Percentiles rank a stretch among this genome's conserved stretches.
These are phyloP conservation scores for Melieria crassipennis DNA, from an alignment of 2,888 invertebrate species.

Conservation along the genomic window DNA sequence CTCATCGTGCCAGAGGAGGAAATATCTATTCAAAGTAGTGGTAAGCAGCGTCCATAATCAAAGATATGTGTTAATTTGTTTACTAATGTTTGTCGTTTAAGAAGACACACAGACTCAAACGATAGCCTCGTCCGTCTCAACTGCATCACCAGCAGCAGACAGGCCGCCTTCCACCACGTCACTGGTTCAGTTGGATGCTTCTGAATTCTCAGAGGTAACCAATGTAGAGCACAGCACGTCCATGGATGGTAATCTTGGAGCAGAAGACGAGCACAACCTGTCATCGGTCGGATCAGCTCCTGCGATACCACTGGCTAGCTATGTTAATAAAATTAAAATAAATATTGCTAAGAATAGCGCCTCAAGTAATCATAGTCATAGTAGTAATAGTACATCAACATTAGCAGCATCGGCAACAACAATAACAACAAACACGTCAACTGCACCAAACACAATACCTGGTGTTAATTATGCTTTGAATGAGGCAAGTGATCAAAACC, in stretches of 20 bases:
- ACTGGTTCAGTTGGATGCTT: constrained; percentile 44
- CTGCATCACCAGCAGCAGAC: constrained; percentile 58
- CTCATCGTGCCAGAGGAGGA: constrained; percentile 59
- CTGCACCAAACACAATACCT: constrained; percentile 47
- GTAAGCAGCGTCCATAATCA: constrained; percentile 44
- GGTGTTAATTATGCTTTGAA: constrained; percentile 38
- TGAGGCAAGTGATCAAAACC: no score
- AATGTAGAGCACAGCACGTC: constrained; percentile 60
- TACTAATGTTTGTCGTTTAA: constrained; percentile 29
- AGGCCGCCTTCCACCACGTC: constrained; percentile 66
- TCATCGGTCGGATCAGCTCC: constrained; percentile 63
- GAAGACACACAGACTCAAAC: constrained; percentile 62
- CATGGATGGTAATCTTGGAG: constrained; percentile 82
- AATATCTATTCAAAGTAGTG: constrained; percentile 62
- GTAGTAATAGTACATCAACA: constrained; percentile 47
- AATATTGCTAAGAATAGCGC: constrained; percentile 79
- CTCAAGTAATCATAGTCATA: constrained; percentile 65
- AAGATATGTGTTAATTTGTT: background rate
- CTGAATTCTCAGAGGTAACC: constrained; percentile 40
- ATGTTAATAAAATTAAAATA: constrained; percentile 77
- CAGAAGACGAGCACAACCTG: constrained; percentile 68
- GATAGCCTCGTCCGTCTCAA: constrained; percentile 54
- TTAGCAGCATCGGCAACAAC: constrained; percentile 33
- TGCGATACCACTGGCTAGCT: constrained; percentile 61
- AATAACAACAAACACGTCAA: constrained; percentile 39